A percentile compares a stretch with the other conserved stretches of the same genome.
Conservation (phyloP, 2,113 vertebrate species). For the Tetrax tetrax region DNA sequence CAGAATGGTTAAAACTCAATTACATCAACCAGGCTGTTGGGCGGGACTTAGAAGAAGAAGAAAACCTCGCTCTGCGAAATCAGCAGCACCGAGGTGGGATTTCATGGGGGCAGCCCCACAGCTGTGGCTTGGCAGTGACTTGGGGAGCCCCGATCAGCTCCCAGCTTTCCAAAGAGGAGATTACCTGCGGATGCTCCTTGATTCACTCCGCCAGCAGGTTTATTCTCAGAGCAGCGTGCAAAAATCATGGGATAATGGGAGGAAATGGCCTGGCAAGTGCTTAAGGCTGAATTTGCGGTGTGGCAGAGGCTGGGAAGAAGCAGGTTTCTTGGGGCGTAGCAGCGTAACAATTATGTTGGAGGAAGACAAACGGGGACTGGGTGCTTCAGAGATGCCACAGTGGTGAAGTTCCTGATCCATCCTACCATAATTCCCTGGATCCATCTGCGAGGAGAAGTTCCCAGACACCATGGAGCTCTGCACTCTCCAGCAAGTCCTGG, state of each 20-base stretch:
- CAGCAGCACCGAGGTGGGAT: not conserved
- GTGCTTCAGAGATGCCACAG: not conserved
- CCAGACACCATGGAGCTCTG: not conserved
- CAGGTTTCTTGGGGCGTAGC: not conserved
- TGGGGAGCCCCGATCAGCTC: not conserved
- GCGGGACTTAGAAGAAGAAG: not conserved
- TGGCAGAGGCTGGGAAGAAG: not conserved
- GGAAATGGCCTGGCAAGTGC: not conserved
- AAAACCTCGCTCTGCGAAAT: not conserved
- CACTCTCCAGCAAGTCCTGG: not conserved
- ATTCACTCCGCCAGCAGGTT: not conserved
- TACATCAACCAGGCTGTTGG: not conserved
- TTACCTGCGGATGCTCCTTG: not conserved
- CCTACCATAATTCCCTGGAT: not conserved
- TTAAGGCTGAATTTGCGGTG: not conserved
- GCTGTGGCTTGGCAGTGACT: not conserved
- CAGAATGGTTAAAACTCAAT: not conserved
- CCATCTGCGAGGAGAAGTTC: not conserved
- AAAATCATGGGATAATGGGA: not conserved
- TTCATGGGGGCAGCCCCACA: not conserved
- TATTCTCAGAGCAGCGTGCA: not conserved
- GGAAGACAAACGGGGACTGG: not conserved
- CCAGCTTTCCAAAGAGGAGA: not conserved
- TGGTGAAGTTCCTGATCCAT: not conserved
- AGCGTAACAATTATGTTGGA: accelerated